Base-by-base conservation (phyloP, 2,888 invertebrate species). In the Pristionchus entomophagus region DNA sequence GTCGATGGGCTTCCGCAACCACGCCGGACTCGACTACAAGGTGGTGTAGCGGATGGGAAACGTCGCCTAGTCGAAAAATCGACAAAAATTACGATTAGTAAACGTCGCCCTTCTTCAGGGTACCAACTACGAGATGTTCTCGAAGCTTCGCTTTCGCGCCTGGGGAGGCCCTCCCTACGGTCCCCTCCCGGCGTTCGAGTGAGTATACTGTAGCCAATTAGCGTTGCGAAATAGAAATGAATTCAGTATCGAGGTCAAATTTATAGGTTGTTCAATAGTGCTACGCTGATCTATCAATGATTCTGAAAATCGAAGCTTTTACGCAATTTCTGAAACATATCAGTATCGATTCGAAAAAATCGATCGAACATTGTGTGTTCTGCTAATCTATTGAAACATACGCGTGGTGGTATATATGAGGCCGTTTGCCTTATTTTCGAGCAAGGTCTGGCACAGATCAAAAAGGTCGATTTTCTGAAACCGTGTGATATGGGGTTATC, bases 11-110 rank as follows among this genome's bases (percentile, higher is more conserved):
- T 96, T 96, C 94, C 95, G 96, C 90, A 95, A 95, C 90, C 96
- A 96, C 94, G 96, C 96, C 88, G 96, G 95, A 51, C 96, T 95
- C 2, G 96, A 96, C 94, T 95, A 95, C 93, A 96, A 96, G 94
- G 94, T 96, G n/a, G 81, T 35, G n/a, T 19, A 12, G n/a, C n/a
- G 8, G 4, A 17, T 65, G 45, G n/a, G 35, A 81, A 81, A 81
- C 35, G 81, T 81, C 53, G 35, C 38, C 19, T 22, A n/a, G 41
- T 59, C 19, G 56, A 38, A 59, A 56, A 56, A 45, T 82, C 56
- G 29, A 41, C 62, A 45, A 8, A 14, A 10, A 32, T 73, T 2
- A 12, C 12, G n/a, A 69, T 69, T 69, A 10, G 69, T 38, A 69
- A 69, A 69, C 69, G 69, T 69, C 73, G 29, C n/a, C 35, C 53